These are phyloP conservation scores for Oophaga pumilio DNA, from an alignment of 2,113 vertebrate genomes.

Conservation along the genomic window DNA sequence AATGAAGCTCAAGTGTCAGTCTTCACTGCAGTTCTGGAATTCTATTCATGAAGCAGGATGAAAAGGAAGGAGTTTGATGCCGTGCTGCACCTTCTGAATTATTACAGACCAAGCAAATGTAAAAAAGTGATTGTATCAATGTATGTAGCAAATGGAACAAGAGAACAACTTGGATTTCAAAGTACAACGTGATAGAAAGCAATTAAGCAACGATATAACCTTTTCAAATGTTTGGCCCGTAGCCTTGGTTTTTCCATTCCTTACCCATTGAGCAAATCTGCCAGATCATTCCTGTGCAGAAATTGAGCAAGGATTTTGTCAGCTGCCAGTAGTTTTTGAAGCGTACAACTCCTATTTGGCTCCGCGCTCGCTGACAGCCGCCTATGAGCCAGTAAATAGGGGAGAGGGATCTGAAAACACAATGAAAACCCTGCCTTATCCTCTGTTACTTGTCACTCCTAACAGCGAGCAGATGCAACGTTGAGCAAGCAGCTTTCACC, in stretches of 20 bases:
- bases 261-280: slow-evolving; percentile 54
- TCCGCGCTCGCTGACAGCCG: slow-evolving; percentile 12
- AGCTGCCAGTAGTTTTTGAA: slow-evolving; percentile 47
- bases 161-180: background rate
- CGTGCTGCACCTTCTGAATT: background rate
- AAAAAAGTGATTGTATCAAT: background rate
- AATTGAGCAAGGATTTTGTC: slow-evolving; percentile 49
- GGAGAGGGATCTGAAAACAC: slow-evolving; percentile 33
- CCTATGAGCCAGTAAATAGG: slow-evolving; percentile 29
- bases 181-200: slow-evolving; percentile 31
- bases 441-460: slow-evolving; percentile 14
- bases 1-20: background rate
- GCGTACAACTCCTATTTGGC: slow-evolving; percentile 49
- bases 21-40: background rate
- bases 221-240: slow-evolving; percentile 38
- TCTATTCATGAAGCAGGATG: background rate
- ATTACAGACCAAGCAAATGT: background rate
- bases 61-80: background rate
- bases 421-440: slow-evolving; percentile 12
- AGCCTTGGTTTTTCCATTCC: slow-evolving; percentile 37
- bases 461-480: slow-evolving; percentile 33
- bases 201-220: slow-evolving; percentile 49
- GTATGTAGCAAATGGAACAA: background rate
- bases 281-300: slow-evolving; percentile 52
- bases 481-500: background rate